Evolutionary conservation across 1,140 invertebrate species (phyloP), one percentile per base, ranked within the genome.

Genomic region (fruit fly (Drosophila melanogaster)): DNA sequence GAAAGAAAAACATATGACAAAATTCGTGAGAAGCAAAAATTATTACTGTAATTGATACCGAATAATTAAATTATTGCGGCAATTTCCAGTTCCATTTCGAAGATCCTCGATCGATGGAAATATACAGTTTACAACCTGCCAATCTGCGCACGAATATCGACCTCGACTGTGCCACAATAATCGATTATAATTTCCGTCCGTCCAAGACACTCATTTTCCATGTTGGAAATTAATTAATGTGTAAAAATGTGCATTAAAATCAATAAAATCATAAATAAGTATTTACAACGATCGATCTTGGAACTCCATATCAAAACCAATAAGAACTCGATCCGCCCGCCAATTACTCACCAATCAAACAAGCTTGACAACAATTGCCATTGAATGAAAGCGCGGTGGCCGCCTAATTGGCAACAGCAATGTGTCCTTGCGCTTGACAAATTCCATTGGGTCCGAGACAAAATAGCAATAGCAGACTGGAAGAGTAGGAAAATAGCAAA

Each of bases 361-460:
- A 89, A 89, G 85, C 73, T 77, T 90, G 85, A 89, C 84, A 89
- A 89, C 84, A 89, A 89, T 89, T 89, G 72, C 80, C 84, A 89
- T 89, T 89, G 72, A 77, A 55, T 46, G 61, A 64, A 61, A 59
- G 58, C 60, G 67, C 49, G 50, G 51, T 56, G 62, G 77, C 57
- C 77, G 75, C 75, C 81, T 89, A 89, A 89, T 89, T 89, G 84
- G 77, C 62, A 43, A 14, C 64, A 89, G 73, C 50, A 67, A 90
- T 89, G 84, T 90, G 84, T 89, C 84, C 84, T 89, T 89, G 84
- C 84, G 84, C 84, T 89, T 89, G 73, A 89, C 57, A 89, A 89
- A 89, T 89, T 90, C 84, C 84, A 38, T 46, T 38, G 58, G 50
- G 67, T 72, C 56, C 53, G 57, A 44, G 49, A 57, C 47, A 51